phyloP scores from a whole-genome alignment of 2,888 invertebrate species.

The Habrosyne pyritoides region DNA sequence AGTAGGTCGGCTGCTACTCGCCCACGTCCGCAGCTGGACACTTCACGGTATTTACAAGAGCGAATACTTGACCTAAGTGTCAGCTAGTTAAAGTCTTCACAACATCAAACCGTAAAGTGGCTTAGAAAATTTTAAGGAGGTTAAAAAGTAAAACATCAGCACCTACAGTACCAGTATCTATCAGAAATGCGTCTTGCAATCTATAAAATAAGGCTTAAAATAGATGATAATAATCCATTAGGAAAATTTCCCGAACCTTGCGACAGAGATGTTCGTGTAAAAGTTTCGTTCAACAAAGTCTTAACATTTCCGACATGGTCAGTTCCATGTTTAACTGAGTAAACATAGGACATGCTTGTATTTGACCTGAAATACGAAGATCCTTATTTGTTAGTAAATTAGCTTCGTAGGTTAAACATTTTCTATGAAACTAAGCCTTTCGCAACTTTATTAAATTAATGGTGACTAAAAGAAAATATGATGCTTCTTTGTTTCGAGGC shows the following conservation, averaged over 20 bases:
- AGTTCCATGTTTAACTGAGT: constrained; percentile 32
- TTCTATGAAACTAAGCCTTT: neutral
- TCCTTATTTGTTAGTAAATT: neutral
- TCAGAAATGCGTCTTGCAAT: neutral
- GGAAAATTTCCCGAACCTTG: too few relatives aligned
- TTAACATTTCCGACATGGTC: constrained; percentile 48
- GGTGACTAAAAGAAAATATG: too few relatives aligned
- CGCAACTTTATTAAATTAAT: too few relatives aligned
- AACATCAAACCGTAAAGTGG: neutral
- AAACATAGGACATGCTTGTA: constrained; percentile 25
- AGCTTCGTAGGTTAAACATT: too few relatives aligned
- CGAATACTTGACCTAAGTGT: neutral
- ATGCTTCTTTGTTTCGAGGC: too few relatives aligned
- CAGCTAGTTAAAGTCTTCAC: neutral
- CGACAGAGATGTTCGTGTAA: neutral
- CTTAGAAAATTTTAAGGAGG: neutral
- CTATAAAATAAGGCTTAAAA: neutral
- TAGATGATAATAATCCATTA: too few relatives aligned
- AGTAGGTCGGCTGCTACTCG: neutral
- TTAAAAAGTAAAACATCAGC: neutral
- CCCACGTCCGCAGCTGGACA: neutral
- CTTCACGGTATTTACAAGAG: neutral
- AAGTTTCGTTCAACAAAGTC: constrained; percentile 11
- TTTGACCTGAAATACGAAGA: neutral
- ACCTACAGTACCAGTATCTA: neutral